These are phyloP conservation scores for Tetragnatha versicolor DNA, from an alignment of 1,140 invertebrate genomes.

Conservation along the genomic window DNA sequence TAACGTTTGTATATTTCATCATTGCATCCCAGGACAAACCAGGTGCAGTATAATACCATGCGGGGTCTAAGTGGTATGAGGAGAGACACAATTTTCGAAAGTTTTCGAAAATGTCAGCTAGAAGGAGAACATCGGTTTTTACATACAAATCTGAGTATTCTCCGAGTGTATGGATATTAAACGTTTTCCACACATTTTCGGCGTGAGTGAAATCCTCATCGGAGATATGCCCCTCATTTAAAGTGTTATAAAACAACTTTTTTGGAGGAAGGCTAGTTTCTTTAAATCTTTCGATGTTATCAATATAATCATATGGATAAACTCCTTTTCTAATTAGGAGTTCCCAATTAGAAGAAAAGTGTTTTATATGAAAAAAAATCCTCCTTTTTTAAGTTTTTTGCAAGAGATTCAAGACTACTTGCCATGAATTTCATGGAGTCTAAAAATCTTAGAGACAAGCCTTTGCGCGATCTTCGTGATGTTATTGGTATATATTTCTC, in stretches of 20 bases:
- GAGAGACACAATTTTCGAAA: not conserved
- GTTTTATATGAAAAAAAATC: not conserved
- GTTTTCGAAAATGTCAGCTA: not conserved
- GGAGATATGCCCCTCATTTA: no score
- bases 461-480: no score
- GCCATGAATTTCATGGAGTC: conserved; percentile 6
- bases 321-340: no score
- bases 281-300: not conserved
- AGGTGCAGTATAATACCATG: no score
- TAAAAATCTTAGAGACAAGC: no score
- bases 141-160: no score
- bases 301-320: not conserved
- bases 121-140: not conserved
- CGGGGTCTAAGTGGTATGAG: not conserved
- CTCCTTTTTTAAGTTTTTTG: not conserved
- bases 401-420: not conserved
- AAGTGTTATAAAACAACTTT: not conserved
- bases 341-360: not conserved
- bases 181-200: not conserved
- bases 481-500: conserved; percentile 62
- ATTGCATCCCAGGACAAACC: conserved; percentile 6
- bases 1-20: not conserved
- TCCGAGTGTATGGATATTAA: not conserved
- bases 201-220: not conserved
- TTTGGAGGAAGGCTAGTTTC: not conserved